Evolutionary conservation across 2,888 invertebrate species (phyloP).

Genomic region (Sinopyrophorus schimmeli): DNA sequence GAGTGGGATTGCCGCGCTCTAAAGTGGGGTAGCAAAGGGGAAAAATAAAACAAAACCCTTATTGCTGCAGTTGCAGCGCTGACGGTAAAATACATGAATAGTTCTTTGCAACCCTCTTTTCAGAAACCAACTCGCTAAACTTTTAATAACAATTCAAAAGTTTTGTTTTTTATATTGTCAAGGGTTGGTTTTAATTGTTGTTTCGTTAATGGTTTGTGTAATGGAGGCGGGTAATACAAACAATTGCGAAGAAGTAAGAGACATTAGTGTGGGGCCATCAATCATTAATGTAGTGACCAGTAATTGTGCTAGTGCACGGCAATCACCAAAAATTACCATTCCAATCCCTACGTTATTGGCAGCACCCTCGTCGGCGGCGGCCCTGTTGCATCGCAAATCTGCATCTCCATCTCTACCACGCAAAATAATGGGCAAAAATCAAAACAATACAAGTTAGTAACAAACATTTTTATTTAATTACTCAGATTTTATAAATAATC

Average conservation of each 20-base stretch:
- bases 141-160: conserved; percentile 4
- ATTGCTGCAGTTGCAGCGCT: conserved; percentile 50
- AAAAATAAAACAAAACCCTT: conserved; percentile 52
- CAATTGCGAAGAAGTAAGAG: conserved; percentile 39
- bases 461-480: too few species aligned
- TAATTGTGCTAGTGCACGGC: conserved; percentile 44
- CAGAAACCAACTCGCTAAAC: not conserved
- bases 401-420: conserved; percentile 60
- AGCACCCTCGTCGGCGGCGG: conserved; percentile 42
- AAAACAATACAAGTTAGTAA: conserved; percentile 68
- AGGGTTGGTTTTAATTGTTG: conserved; percentile 8
- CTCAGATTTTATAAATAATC: too few species aligned
- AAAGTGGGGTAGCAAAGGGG: conserved; percentile 41
- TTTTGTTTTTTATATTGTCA: conserved; percentile 11
- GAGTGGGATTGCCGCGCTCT: conserved; percentile 35
- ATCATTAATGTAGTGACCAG: conserved; percentile 30
- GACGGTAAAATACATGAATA: conserved; percentile 43
- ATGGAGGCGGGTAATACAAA: conserved; percentile 43
- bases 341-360: conserved; percentile 45
- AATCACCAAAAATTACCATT: conserved; percentile 40
- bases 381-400: conserved; percentile 57
- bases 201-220: conserved; percentile 42
- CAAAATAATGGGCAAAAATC: conserved; percentile 67
- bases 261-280: conserved; percentile 38
- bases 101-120: conserved; percentile 26